Conservation (phyloP, 2,888 invertebrate species). For the Agonum fuliginosum region DNA sequence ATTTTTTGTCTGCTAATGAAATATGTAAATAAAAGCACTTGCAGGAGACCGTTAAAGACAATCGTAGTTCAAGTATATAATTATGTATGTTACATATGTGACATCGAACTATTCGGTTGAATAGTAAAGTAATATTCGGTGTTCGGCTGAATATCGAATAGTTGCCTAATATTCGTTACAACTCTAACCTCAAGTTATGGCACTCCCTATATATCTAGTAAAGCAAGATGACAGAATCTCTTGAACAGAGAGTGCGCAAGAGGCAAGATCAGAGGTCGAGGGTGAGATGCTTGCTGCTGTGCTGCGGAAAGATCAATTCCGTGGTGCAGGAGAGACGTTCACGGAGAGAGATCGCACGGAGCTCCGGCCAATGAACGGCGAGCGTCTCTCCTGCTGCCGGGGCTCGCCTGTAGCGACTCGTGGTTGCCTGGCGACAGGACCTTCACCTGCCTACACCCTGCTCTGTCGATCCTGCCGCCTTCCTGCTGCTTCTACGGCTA, state of each 20-base stretch:
- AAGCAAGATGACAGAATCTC: background rate
- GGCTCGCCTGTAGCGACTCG: background rate
- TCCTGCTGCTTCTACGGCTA: background rate
- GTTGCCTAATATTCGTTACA: too few species aligned
- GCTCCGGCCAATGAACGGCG: conserved; percentile 6
- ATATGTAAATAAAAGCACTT: too few species aligned
- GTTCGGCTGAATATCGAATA: too few species aligned
- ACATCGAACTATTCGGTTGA: too few species aligned
- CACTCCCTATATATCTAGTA: too few species aligned
- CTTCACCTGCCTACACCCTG: background rate
- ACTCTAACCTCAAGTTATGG: too few species aligned
- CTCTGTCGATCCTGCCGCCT: background rate
- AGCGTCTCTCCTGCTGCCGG: conserved; percentile 19
- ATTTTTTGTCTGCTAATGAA: too few species aligned
- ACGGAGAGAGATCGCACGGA: conserved; percentile 19
- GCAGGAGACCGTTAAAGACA: too few species aligned
- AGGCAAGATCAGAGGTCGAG: background rate
- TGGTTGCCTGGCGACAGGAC: conserved; percentile 11
- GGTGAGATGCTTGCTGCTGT: conserved; percentile 1
- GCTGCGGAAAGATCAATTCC: conserved; percentile 31
- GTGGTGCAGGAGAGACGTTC: conserved; percentile 29
- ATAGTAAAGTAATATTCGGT: too few species aligned
- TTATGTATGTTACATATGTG: too few species aligned
- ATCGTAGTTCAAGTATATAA: too few species aligned
- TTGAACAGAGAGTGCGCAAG: background rate